Conservation (phyloP, 2,888 invertebrate genomes). For the Thecocarcelia acutangulata region DNA sequence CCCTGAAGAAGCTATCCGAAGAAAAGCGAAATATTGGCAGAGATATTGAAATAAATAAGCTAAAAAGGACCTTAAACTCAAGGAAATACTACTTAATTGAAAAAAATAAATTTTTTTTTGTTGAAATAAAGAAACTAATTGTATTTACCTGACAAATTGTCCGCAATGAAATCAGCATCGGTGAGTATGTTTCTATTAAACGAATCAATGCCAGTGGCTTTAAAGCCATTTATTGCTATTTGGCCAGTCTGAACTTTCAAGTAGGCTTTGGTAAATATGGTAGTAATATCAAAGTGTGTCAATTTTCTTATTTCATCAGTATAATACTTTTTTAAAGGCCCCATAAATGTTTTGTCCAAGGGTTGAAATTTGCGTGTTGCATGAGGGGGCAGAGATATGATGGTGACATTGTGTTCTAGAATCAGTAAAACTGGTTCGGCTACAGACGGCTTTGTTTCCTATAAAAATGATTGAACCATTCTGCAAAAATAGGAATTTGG, state of each 20-base stretch:
- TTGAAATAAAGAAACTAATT: neutral
- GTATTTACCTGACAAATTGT: constrained; percentile 8
- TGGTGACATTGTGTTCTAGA: constrained; percentile 56
- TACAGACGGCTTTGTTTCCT: too few species aligned
- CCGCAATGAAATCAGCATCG: constrained; percentile 63
- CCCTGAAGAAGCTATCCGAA: too few species aligned
- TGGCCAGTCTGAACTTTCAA: constrained; percentile 57
- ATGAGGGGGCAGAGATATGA: constrained; percentile 65
- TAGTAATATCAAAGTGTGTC: constrained; percentile 51
- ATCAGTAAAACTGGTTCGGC: constrained; percentile 63
- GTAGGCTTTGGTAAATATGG: constrained; percentile 58
- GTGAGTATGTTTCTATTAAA: constrained; percentile 58
- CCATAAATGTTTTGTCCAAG: constrained; percentile 66
- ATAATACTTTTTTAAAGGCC: constrained; percentile 62
- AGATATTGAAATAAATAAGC: too few species aligned
- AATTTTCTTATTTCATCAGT: constrained; percentile 63
- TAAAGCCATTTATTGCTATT: constrained; percentile 64
- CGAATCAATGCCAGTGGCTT: constrained; percentile 60
- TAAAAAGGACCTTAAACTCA: too few species aligned
- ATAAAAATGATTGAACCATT: too few species aligned
- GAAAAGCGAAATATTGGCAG: too few species aligned
- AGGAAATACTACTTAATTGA: too few species aligned
- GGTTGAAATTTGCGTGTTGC: constrained; percentile 35
- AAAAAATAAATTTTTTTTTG: constrained; percentile 4
- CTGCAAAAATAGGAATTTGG: constrained; percentile 46